These are phyloP conservation scores for Dipodomys stephensi DNA, from an alignment of 2,113 vertebrate species.

Conservation along the genomic window DNA sequence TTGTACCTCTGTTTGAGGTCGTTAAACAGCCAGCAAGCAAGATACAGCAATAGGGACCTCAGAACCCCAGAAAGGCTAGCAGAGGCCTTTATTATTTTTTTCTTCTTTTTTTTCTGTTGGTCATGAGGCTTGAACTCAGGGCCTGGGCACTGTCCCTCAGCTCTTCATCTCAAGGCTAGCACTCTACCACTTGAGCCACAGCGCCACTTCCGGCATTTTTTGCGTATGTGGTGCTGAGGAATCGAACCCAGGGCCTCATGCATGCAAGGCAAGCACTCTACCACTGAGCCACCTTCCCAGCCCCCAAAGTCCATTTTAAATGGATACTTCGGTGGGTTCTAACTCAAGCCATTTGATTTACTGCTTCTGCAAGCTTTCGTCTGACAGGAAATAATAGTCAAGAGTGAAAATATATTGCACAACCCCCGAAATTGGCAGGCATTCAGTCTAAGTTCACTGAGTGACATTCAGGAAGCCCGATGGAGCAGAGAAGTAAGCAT, in stretches of 20 bases:
- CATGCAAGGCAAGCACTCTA: no score
- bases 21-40: not conserved
- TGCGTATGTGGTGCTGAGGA: no score
- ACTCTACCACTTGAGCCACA: no score
- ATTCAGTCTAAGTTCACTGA: not conserved
- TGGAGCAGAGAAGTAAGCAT: not conserved
- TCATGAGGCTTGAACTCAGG: no score
- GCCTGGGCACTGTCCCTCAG: no score
- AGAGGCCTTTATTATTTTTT: no score
- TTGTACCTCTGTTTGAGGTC: not conserved
- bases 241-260: no score
- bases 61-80: not conserved
- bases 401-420: not conserved
- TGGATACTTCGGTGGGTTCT: not conserved
- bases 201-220: no score
- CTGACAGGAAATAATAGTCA: not conserved
- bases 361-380: not conserved
- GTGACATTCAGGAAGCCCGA: not conserved
- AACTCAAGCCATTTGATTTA: not conserved
- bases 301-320: not conserved
- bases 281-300: no score
- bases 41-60: not conserved
- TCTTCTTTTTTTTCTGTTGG: no score
- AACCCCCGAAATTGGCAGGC: not conserved
- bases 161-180: no score